A percentile compares a stretch with the other conserved stretches of the same genome.
Conservation (phyloP, 2,888 invertebrate genomes). For the Megalurothrips usitatus region DNA sequence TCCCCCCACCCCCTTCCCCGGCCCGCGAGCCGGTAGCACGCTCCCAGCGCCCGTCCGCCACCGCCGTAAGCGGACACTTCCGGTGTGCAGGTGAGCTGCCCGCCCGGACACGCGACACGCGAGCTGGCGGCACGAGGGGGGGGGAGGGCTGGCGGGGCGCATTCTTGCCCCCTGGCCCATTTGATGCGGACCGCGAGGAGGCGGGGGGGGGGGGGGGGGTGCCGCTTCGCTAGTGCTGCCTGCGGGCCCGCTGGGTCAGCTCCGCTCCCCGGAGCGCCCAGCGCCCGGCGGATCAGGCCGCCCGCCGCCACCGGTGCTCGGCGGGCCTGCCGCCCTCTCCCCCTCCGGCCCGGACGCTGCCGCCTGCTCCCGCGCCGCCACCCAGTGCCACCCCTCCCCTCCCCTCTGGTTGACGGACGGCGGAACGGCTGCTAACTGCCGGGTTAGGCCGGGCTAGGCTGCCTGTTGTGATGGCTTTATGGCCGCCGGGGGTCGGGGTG, state of each 20-base stretch:
- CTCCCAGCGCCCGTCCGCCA: neutral
- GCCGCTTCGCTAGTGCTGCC: no score
- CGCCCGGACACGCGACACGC: neutral
- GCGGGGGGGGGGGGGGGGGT: no score
- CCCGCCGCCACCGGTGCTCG: neutral
- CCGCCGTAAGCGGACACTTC: conserved; percentile 20
- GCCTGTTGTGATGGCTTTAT: no score
- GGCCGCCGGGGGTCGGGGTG: no score
- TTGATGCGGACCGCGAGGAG: neutral
- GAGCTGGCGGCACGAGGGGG: neutral
- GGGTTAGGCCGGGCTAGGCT: no score
- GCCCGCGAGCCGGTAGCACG: neutral
- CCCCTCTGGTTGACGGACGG: no score
- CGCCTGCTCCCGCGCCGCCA: neutral
- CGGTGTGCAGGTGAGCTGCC: neutral
- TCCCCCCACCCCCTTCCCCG: neutral
- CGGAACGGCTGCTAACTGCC: no score
- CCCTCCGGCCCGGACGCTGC: no score
- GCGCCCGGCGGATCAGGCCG: neutral
- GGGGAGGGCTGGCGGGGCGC: neutral
- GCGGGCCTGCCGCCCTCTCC: neutral
- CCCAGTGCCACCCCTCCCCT: no score
- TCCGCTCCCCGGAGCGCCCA: neutral
- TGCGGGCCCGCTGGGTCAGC: neutral
- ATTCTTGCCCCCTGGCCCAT: neutral